Base-by-base conservation (phyloP, 2,888 invertebrate genomes). In the Pteria penguin region DNA sequence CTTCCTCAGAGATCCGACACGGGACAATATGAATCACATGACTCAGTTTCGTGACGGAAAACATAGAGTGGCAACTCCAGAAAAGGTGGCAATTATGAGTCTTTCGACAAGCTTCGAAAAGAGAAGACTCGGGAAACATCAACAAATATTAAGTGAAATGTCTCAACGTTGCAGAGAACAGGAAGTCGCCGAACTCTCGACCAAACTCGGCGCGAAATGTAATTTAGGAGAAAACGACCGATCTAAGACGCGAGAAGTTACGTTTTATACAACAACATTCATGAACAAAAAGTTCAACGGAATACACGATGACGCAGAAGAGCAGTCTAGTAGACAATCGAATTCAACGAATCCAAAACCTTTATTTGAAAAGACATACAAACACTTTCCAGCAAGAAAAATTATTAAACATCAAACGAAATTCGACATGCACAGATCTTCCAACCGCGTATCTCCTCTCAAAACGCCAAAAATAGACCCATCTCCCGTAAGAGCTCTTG, bases 161-260 rank as follows among this genome's bases (percentile, higher is more conserved):
- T 82, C 87, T 4, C 85, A 85, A 45, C 76, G 88, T 4, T 89
- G 89, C 67, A 79, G 88, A 11, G 88, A 88, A 74, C 88, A 89
- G 72, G 89, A 89, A 75, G 82, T 89, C 4, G 70, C 79, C 5
- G 88, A 88, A 45, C 76, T 89, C 33, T 88, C 88, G 2, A 66
- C 74, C 14, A 79, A 81, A 72, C 78, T 88, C 8, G 73, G 84
- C 0, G 77, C 78, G 18, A 88, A 87, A 65, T 80, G 83, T 62
- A 79, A 79, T 62, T 75, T 85, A n/a, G 58, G 66, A 18, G 82
- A 80, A n/a, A 79, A 73, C 27, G 76, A 70, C 18, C 70, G 67
- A 14, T 45, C 27, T 18, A 65, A 65, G 32, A 36, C 27, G 4
- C 77, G 72, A 52, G 86, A 84, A 65, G 71, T 82, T 27, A 82